Conservation (phyloP, 2,797 vertebrate genomes). For the Okamejei kenojei region DNA sequence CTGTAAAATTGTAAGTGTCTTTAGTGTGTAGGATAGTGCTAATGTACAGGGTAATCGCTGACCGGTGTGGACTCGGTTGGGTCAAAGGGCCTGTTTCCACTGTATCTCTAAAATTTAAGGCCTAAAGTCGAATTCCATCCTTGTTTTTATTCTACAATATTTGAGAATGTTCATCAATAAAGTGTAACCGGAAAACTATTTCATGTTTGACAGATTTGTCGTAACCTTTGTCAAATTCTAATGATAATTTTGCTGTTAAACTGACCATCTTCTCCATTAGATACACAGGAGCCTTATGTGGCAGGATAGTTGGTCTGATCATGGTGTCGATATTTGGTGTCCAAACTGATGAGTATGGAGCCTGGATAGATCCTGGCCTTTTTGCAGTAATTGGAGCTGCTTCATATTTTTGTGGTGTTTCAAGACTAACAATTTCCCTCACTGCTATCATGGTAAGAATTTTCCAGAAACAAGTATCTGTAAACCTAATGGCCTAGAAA, state of each 20-base stretch:
- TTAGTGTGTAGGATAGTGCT: no score
- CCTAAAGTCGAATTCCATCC: background rate
- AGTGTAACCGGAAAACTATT: background rate
- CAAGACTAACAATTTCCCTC: slow-evolving; percentile 47
- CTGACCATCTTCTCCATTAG: slow-evolving; percentile 21
- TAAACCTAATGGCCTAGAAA: background rate
- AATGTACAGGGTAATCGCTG: no score
- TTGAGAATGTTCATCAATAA: background rate
- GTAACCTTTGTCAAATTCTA: background rate
- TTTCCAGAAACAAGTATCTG: background rate
- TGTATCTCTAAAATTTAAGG: no score
- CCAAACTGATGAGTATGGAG: slow-evolving; percentile 42
- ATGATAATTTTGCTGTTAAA: background rate
- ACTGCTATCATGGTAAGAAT: slow-evolving; percentile 47
- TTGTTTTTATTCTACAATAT: background rate
- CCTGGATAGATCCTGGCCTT: slow-evolving; percentile 48
- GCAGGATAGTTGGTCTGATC: slow-evolving; percentile 45
- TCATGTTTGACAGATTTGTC: background rate
- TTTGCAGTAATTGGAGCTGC: slow-evolving; percentile 48
- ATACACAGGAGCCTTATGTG: slow-evolving; percentile 40
- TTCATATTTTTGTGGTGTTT: slow-evolving; percentile 48
- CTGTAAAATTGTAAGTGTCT: no score
- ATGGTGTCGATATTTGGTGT: slow-evolving; percentile 46
- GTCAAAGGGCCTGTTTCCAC: no score
- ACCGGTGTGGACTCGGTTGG: no score